Conservation (phyloP, 2,797 vertebrate genomes). For the Trichosurus vulpecula region DNA sequence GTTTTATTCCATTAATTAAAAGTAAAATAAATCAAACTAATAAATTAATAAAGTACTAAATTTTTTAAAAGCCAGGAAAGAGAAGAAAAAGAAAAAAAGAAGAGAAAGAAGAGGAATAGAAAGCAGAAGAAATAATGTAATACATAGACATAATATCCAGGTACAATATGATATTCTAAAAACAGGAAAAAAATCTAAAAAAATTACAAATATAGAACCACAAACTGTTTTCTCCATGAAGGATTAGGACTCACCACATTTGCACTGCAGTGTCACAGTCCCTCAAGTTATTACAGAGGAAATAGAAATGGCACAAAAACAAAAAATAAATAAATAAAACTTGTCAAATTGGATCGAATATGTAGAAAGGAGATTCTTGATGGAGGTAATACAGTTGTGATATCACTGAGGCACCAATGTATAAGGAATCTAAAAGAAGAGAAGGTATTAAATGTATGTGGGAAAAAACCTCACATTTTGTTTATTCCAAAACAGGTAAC, state of each 20-base stretch:
- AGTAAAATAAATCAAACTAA: too few species aligned
- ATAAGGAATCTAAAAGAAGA: not conserved
- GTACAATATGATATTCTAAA: not conserved
- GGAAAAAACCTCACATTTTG: not conserved
- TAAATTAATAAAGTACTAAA: too few species aligned
- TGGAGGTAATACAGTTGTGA: not conserved
- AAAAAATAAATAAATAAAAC: too few species aligned
- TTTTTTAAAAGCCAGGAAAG: too few species aligned
- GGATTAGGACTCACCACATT: not conserved
- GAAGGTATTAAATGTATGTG: not conserved
- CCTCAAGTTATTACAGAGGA: not conserved
- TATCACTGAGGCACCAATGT: not conserved
- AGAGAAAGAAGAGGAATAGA: too few species aligned
- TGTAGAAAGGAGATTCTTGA: not conserved
- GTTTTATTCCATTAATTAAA: too few species aligned
- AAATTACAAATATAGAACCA: not conserved
- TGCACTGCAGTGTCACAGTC: not conserved
- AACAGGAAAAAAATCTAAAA: not conserved
- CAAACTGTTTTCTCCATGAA: not conserved
- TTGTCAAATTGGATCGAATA: not conserved
- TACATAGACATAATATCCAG: too few species aligned
- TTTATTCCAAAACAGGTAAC: not conserved
- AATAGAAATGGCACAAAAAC: not conserved
- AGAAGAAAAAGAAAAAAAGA: too few species aligned
- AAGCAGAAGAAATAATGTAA: too few species aligned